Base-by-base conservation (phyloP, 1,140 invertebrate species). In the Drosophila prosaltans region DNA sequence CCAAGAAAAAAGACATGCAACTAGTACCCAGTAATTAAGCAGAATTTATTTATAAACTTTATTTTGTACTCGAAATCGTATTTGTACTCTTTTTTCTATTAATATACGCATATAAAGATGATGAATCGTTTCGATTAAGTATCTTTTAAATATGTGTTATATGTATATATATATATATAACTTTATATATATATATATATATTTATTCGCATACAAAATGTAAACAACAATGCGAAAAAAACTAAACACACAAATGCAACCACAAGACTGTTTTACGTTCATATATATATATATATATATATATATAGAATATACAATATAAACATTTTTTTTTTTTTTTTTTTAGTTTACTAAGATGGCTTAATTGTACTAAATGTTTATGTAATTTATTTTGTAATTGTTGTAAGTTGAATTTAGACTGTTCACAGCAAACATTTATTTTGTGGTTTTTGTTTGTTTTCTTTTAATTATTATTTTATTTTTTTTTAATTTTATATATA, bases 161-260 rank as follows among this genome's bases (percentile, higher is more conserved):
- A 30, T 4, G 4, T 30, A 30, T 30, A 30, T 30, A 30, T 30
- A 30, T 30, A 30, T 30, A 36, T 36, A 7, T 36, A 36, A 6
- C 3, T 63, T 51, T 26, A 21, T 21, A 21, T 51, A 51, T 43
- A n/a, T 16, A 51, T 45, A 45, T 58, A 40, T n/a, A 72, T 59
- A 65, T 68, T 40, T 70, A 81, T 57, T 75, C 69, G 40, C 68
- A 82, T 72, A 77, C 43, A 62, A 76, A 65, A 65, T 67, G 72
- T 78, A 70, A 78, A 72, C 75, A 72, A 68, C 81, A 69, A 72
- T 43, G 72, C 68, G 77, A 86, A 77, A 85, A 90, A 85, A 90
- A 90, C 81, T 85, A 89, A 74, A 91, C 83, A 91, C 88, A 91
- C 88, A 91, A 90, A 91, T 91, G 90, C 90, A 91, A 91, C 85